Evolutionary conservation across 2,797 vertebrate genomes (phyloP).

Genomic region (Antrozous pallidus): DNA sequence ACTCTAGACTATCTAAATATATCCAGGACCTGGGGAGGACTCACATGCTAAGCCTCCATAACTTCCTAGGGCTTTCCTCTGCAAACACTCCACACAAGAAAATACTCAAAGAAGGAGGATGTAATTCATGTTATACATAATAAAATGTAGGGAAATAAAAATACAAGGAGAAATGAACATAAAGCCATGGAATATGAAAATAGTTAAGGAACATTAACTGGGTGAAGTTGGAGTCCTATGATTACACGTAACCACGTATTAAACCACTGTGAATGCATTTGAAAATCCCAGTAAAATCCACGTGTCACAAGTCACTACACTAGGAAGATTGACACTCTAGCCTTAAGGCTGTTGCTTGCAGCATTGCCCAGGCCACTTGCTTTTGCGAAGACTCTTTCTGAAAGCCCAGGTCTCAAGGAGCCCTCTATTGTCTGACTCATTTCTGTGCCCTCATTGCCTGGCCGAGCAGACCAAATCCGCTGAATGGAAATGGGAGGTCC

Average conservation of each 20-base stretch:
- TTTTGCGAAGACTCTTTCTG: neutral
- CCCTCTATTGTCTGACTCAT: neutral
- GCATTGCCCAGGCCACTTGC: neutral
- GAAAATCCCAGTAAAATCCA: neutral
- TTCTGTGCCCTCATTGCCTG: neutral
- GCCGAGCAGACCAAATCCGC: neutral
- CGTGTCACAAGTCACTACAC: neutral
- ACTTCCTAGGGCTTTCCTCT: neutral
- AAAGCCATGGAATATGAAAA: neutral
- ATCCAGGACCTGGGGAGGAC: neutral
- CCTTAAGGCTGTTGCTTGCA: neutral
- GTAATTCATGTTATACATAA: neutral
- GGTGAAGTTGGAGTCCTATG: neutral
- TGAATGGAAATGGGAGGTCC: neutral
- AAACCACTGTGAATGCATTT: neutral
- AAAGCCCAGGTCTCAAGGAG: neutral
- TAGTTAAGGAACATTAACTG: neutral
- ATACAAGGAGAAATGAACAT: neutral
- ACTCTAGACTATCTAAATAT: neutral
- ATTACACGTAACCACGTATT: neutral
- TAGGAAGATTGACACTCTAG: neutral
- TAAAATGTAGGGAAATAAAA: slow-evolving; percentile 17
- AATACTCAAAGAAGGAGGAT: neutral
- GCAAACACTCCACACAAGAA: neutral
- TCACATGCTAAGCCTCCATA: neutral